These are phyloP conservation scores for Gopherus evgoodei DNA, from an alignment of 2,113 vertebrate genomes.

Conservation along the genomic window DNA sequence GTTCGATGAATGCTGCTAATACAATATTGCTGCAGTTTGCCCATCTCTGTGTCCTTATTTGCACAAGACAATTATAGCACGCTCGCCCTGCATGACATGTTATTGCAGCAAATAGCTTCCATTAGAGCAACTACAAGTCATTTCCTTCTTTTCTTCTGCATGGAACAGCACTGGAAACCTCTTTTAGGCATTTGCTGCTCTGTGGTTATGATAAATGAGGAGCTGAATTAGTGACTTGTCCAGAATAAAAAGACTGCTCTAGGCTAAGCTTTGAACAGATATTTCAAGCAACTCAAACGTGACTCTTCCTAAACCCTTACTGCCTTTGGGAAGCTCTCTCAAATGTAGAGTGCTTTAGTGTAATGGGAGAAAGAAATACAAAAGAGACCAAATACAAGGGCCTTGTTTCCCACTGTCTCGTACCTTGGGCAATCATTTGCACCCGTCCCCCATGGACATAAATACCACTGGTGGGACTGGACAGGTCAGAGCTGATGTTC, in stretches of 20 bases:
- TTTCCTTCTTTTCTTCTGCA: conserved; percentile 70
- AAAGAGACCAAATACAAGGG: background rate
- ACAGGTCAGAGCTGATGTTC: background rate
- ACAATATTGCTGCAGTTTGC: conserved; percentile 21
- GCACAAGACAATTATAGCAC: conserved; percentile 44
- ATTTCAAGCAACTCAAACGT: conserved; percentile 53
- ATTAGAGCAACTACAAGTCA: conserved; percentile 67
- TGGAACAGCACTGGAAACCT: conserved; percentile 66
- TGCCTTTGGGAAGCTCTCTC: conserved; percentile 31
- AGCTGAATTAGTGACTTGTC: conserved; percentile 53
- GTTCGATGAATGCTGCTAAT: background rate
- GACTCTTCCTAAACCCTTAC: conserved; percentile 29
- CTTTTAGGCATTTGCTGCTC: conserved; percentile 76
- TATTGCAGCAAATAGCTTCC: conserved; percentile 79
- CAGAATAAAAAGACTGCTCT: conserved; percentile 74
- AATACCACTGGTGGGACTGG: background rate
- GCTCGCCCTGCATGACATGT: conserved; percentile 60
- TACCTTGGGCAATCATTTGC: rapidly evolving
- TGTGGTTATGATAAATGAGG: background rate
- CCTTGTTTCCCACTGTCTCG: background rate
- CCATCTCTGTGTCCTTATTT: conserved; percentile 60
- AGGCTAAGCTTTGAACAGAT: conserved; percentile 73
- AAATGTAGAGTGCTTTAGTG: background rate
- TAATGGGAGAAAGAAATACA: conserved; percentile 21
- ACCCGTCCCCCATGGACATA: background rate